A percentile compares a stretch with the other conserved stretches of the same genome.
Conservation (phyloP, 2,888 invertebrate genomes). For the Agrypnus murinus region DNA sequence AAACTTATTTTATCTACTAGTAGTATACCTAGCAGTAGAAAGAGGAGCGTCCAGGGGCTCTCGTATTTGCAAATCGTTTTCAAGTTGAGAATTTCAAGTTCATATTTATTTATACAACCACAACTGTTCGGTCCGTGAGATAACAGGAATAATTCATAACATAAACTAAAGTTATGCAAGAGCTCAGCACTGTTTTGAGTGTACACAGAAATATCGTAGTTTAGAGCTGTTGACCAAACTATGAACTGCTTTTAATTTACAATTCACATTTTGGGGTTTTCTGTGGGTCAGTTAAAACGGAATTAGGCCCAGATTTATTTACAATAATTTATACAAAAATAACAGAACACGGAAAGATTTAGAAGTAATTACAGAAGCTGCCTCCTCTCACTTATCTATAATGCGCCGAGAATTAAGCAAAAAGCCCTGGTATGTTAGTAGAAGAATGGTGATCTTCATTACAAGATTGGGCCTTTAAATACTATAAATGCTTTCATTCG, state of each 20-base stretch:
- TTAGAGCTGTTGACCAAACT: not conserved
- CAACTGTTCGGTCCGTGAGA: conserved; percentile 24
- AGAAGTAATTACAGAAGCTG: too few species aligned
- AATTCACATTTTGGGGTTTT: too few species aligned
- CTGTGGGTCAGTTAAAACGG: too few species aligned
- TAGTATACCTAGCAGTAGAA: conserved; percentile 1
- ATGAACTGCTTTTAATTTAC: not conserved
- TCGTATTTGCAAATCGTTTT: conserved; percentile 29
- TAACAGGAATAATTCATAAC: conserved; percentile 30
- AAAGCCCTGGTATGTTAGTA: too few species aligned
- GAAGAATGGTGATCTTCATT: too few species aligned
- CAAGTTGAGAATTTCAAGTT: conserved; percentile 33
- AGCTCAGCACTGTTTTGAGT: conserved; percentile 16
- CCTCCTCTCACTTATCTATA: too few species aligned
- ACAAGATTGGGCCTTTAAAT: too few species aligned
- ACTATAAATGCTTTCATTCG: too few species aligned
- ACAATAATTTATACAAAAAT: too few species aligned
- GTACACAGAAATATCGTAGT: conserved; percentile 2
- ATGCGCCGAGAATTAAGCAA: too few species aligned
- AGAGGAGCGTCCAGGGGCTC: conserved; percentile 8
- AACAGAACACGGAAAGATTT: too few species aligned
- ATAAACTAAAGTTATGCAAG: conserved; percentile 27
- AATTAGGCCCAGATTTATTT: too few species aligned
- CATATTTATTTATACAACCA: conserved; percentile 38
- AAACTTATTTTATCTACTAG: conserved; percentile 30